Evolutionary conservation across 2,113 vertebrate genomes (phyloP).

Genomic region (Egretta garzetta): DNA sequence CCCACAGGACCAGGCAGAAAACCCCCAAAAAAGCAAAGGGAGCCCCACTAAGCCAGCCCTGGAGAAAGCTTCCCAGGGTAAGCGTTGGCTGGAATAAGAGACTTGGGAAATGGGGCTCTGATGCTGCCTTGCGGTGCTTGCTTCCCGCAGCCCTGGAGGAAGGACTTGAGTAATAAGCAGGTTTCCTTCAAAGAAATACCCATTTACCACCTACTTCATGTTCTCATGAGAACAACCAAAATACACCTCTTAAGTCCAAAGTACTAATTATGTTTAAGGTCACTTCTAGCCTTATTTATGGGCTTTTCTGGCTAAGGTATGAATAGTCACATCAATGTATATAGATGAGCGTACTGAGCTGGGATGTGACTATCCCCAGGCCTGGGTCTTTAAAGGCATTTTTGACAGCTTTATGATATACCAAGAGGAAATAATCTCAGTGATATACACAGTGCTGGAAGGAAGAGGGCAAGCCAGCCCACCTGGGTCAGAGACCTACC

Average conservation of each 20-base stretch:
- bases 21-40: not conserved
- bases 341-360: not conserved
- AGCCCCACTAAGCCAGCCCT: not conserved
- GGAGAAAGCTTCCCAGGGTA: too few relatives aligned
- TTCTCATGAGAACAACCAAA: not conserved
- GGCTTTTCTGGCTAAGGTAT: not conserved
- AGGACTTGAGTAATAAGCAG: not conserved
- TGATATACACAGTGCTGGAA: not conserved
- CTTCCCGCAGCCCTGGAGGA: not conserved
- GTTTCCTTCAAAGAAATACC: not conserved
- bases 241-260: not conserved
- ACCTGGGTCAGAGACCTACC: not conserved
- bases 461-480: not conserved
- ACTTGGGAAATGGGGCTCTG: not conserved
- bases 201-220: not conserved
- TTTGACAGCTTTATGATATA: not conserved
- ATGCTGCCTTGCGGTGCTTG: not conserved
- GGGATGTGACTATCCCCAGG: not conserved
- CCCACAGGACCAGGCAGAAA: not conserved
- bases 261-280: constrained; percentile 18
- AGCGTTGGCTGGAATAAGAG: not conserved
- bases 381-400: not conserved
- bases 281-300: not conserved
- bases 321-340: not conserved
- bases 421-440: not conserved